Percentiles rank a stretch among this genome's conserved stretches.
Evolutionary conservation across 2,113 vertebrate species (phyloP).

Genomic region (Butorides virescens): DNA sequence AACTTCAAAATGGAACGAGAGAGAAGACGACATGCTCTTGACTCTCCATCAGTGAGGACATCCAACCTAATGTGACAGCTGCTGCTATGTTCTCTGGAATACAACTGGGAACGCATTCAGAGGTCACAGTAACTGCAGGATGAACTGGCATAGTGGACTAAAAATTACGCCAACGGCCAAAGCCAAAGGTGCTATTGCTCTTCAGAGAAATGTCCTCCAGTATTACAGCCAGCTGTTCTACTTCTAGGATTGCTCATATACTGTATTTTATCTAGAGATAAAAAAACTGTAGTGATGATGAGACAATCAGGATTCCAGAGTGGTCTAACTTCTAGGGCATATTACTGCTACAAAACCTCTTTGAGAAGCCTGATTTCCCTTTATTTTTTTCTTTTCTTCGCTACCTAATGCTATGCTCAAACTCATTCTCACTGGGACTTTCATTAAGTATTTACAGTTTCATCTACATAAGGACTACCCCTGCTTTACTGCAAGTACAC

Average conservation of each 20-base stretch:
- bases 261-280: neutral
- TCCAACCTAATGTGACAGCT: neutral
- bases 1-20: neutral
- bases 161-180: neutral
- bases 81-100: neutral
- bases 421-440: neutral
- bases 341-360: neutral
- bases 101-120: neutral
- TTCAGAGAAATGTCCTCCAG: neutral
- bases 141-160: neutral
- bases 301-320: neutral
- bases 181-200: neutral
- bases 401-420: neutral
- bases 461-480: neutral
- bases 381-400: neutral
- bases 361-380: neutral
- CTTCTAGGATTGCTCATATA: neutral
- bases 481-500: neutral
- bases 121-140: neutral
- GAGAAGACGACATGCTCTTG: neutral
- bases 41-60: neutral
- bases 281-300: neutral
- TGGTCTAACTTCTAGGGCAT: neutral
- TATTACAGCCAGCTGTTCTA: neutral
- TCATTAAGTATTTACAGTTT: constrained; percentile 26